Evolutionary conservation across 2,797 vertebrate genomes (phyloP).

Genomic region (Myotis vivesi): DNA sequence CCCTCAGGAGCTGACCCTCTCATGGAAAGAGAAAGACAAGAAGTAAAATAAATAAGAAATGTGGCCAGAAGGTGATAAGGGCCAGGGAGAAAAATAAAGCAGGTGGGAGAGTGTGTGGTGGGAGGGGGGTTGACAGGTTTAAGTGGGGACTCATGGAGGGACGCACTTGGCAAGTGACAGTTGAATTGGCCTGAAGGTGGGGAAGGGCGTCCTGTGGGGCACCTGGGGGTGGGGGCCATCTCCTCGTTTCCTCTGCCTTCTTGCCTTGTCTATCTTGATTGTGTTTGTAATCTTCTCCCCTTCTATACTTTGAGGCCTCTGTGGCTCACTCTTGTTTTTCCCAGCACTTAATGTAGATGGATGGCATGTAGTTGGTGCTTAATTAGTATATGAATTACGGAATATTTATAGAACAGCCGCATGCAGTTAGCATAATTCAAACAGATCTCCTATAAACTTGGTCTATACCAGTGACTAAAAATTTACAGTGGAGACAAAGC

Average conservation of each 20-base stretch:
- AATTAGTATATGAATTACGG: conserved; percentile 32
- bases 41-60: neutral
- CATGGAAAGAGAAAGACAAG: neutral
- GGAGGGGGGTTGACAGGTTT: neutral
- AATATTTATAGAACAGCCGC: neutral
- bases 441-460: neutral
- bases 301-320: neutral
- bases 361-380: neutral
- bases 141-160: neutral
- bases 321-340: neutral
- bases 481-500: neutral
- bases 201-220: neutral
- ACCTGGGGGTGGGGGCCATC: neutral
- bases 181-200: neutral
- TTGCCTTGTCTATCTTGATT: neutral
- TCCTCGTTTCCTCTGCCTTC: neutral
- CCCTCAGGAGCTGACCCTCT: neutral
- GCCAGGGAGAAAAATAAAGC: neutral
- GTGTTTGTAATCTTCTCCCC: neutral
- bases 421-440: neutral
- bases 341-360: neutral
- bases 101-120: neutral
- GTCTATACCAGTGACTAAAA: neutral
- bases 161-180: neutral
- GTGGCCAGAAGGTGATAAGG: neutral